phyloP scores from a whole-genome alignment of 2,888 invertebrate species.

The Ichneumoninae sp. region DNA sequence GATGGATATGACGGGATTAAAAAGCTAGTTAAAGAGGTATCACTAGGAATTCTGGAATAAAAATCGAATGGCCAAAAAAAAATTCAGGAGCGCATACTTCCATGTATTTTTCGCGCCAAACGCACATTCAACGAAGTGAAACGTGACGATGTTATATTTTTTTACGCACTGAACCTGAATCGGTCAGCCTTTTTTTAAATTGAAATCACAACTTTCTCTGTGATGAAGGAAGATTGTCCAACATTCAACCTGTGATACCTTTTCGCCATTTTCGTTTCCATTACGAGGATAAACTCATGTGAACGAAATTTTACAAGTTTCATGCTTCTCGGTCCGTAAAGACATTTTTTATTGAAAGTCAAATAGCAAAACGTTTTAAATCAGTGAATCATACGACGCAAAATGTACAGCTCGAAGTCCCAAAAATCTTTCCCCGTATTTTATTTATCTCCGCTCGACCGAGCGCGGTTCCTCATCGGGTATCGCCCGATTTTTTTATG shows the following conservation, averaged over 20 bases:
- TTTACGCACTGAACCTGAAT: too few relatives aligned
- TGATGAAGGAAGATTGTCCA: neutral
- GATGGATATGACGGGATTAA: too few relatives aligned
- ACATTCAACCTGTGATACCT: too few relatives aligned
- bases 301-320: neutral
- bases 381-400: neutral
- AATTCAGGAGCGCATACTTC: too few relatives aligned
- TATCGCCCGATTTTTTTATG: conserved; percentile 40
- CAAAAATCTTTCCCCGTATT: neutral
- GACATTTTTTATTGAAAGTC: neutral
- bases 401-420: neutral
- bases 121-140: too few relatives aligned
- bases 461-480: neutral
- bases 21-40: too few relatives aligned
- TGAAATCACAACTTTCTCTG: neutral
- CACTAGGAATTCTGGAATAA: too few relatives aligned
- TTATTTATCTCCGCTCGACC: neutral
- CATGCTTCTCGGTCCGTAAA: neutral
- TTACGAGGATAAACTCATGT: neutral
- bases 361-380: conserved; percentile 9
- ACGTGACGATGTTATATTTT: too few relatives aligned
- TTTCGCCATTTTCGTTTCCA: too few relatives aligned
- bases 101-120: too few relatives aligned
- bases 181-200: too few relatives aligned
- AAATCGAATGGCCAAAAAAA: too few relatives aligned